These are phyloP conservation scores for Rhagonycha lutea DNA, from an alignment of 2,888 invertebrate species.

Conservation along the genomic window DNA sequence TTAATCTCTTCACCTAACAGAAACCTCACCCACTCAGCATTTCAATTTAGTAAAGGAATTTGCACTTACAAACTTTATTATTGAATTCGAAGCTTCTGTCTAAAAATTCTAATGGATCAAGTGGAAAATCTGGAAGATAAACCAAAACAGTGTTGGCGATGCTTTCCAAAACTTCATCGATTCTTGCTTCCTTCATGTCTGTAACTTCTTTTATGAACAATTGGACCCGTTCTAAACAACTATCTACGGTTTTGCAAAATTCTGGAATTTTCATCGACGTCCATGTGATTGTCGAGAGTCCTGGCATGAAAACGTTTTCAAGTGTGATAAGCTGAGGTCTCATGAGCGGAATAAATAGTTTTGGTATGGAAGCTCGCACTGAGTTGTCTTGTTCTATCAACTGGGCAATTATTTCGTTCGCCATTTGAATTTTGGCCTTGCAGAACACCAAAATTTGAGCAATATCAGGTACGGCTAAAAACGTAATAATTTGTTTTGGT, in stretches of 20 bases:
- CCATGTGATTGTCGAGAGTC: conserved; percentile 80
- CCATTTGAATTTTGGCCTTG: conserved; percentile 68
- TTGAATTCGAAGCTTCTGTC: not conserved
- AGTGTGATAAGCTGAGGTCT: conserved; percentile 69
- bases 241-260: conserved; percentile 63
- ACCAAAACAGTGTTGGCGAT: conserved; percentile 67
- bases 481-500: not conserved
- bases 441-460: conserved; percentile 76
- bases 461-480: conserved; percentile 71
- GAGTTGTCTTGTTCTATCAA: conserved; percentile 66
- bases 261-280: conserved; percentile 74
- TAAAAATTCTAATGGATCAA: conserved; percentile 62
- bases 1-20: conserved; percentile 58
- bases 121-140: conserved; percentile 65
- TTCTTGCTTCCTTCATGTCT: conserved; percentile 76
- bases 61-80: not conserved
- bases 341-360: conserved; percentile 71
- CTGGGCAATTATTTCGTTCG: conserved; percentile 64
- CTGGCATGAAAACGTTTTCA: conserved; percentile 74
- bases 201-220: conserved; percentile 69
- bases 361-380: conserved; percentile 65
- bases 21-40: not conserved
- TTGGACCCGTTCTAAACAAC: conserved; percentile 65
- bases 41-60: not conserved
- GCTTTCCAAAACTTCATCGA: conserved; percentile 68